These are phyloP conservation scores for Trissolcus japonicus DNA, from an alignment of 2,888 invertebrate species.

Conservation along the genomic window DNA sequence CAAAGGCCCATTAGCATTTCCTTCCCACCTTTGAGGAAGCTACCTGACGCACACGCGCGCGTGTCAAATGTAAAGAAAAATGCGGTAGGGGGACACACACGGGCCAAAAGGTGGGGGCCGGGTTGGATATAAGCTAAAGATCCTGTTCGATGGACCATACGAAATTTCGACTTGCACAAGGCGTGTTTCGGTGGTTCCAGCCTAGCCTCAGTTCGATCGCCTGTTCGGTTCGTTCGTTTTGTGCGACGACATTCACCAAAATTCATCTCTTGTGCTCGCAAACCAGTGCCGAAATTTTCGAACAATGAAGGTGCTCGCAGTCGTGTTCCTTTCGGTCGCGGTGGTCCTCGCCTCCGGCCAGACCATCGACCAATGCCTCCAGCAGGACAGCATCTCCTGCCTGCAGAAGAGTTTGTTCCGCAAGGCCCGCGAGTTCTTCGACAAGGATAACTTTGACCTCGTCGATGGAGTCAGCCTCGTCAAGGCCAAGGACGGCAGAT, in stretches of 20 bases:
- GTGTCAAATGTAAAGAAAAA: conserved; percentile 60
- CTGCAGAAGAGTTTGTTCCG: conserved; percentile 80
- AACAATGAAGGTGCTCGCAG: conserved; percentile 64
- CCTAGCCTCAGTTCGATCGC: conserved; percentile 23
- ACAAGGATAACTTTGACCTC: conserved; percentile 79
- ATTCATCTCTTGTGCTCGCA: conserved; percentile 29
- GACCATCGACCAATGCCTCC: conserved; percentile 79
- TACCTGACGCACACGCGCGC: conserved; percentile 62
- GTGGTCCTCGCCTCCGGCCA: conserved; percentile 68
- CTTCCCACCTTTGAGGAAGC: conserved; percentile 63
- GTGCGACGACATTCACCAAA: conserved; percentile 45
- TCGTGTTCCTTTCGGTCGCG: conserved; percentile 63
- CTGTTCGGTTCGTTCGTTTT: conserved; percentile 45
- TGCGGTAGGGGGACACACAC: conserved; percentile 57
- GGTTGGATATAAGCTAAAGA: conserved; percentile 74
- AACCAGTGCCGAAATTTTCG: conserved; percentile 44
- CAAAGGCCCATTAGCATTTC: conserved; percentile 55
- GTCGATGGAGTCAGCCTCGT: conserved; percentile 79
- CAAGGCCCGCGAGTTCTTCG: conserved; percentile 79
- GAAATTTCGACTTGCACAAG: conserved; percentile 72
- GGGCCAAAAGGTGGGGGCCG: conserved; percentile 67
- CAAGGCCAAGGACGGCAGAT: conserved; percentile 70
- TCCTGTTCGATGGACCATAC: conserved; percentile 74
- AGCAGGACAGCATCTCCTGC: conserved; percentile 81
- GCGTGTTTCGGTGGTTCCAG: conserved; percentile 61